Evolutionary conservation across 2,797 vertebrate species (phyloP).

Genomic region (Tauraco hartlaubi): DNA sequence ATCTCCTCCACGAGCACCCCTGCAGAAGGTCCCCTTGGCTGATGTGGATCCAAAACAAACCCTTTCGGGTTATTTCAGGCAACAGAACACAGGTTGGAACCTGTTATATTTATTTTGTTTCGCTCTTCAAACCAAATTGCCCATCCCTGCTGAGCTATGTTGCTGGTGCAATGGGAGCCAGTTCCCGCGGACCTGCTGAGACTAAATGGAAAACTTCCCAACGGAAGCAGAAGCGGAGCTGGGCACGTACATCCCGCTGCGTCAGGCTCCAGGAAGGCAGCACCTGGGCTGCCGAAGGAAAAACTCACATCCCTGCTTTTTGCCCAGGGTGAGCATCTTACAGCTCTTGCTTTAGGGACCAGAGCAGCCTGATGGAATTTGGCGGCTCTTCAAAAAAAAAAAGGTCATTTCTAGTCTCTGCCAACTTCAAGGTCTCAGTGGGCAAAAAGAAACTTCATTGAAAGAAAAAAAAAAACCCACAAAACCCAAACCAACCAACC

Average conservation of each 20-base stretch:
- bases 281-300: neutral
- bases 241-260: neutral
- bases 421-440: neutral
- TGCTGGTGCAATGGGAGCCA: slow-evolving; percentile 39
- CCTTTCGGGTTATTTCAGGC: slow-evolving; percentile 46
- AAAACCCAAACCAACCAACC: neutral
- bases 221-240: neutral
- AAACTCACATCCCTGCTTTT: neutral
- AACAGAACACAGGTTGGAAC: slow-evolving; percentile 37
- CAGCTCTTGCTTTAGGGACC: neutral
- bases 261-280: neutral
- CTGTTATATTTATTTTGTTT: slow-evolving; percentile 64
- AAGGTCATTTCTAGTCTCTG: neutral
- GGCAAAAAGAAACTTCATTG: neutral
- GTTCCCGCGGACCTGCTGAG: slow-evolving; percentile 3
- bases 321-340: neutral
- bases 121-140: slow-evolving; percentile 55
- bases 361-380: neutral
- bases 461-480: neutral
- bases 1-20: neutral
- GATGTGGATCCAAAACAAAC: neutral
- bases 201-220: slow-evolving; percentile 63
- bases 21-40: neutral
- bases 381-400: neutral
- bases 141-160: slow-evolving; percentile 59